phyloP scores from a whole-genome alignment of 2,888 invertebrate species.

The Cerastis leucographa region DNA sequence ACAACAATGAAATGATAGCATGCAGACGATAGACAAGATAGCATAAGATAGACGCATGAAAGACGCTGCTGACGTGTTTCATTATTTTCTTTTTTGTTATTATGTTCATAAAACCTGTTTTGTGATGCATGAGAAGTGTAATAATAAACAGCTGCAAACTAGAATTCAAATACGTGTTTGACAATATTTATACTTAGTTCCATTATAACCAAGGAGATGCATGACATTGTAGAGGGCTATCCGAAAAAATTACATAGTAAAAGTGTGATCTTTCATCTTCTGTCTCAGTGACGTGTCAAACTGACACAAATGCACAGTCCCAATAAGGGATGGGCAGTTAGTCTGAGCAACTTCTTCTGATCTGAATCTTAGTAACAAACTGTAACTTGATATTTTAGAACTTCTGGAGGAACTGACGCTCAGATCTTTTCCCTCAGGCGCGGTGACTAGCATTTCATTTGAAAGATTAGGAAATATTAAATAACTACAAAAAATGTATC shows the following conservation, averaged over 20 bases:
- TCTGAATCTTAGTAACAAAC: no score
- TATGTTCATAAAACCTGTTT: conserved; percentile 39
- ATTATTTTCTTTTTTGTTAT: conserved; percentile 50
- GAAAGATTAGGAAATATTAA: not conserved
- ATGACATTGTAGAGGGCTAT: not conserved
- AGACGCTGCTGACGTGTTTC: conserved; percentile 38
- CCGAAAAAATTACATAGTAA: not conserved
- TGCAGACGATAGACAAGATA: conserved; percentile 50
- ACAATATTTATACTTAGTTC: conserved; percentile 43
- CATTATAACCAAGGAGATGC: conserved; percentile 14
- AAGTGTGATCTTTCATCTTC: no score
- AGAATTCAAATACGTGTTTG: conserved; percentile 36
- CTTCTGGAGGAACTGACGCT: not conserved
- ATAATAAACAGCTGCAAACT: conserved; percentile 42
- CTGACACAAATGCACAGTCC: no score
- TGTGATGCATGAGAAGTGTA: conserved; percentile 32
- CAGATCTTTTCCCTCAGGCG: not conserved
- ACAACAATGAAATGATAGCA: conserved; percentile 57
- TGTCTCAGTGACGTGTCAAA: not conserved
- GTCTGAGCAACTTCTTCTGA: no score
- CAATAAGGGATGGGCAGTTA: no score
- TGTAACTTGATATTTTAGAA: no score
- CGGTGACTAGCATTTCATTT: not conserved
- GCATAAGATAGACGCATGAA: conserved; percentile 46
- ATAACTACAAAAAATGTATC: not conserved